Percentiles rank a stretch among this genome's conserved stretches.
Conservation (phyloP, 2,888 invertebrate genomes). For the Busseola fusca region DNA sequence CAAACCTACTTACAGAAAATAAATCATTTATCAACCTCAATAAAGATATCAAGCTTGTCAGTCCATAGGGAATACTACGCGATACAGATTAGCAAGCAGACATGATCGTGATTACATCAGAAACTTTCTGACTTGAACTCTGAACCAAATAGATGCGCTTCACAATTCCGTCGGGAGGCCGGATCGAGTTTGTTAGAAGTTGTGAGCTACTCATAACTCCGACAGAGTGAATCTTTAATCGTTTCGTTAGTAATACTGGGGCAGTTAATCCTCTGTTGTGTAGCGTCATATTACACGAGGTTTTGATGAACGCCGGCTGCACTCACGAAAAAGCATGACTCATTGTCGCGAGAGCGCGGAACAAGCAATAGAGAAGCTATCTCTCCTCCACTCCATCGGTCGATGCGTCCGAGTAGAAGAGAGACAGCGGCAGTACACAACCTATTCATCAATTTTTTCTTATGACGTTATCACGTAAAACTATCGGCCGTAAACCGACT, state of each 20-base stretch:
- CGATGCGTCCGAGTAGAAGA: no score
- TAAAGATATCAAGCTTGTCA: constrained; percentile 1
- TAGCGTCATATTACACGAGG: neutral
- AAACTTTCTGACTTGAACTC: constrained; percentile 33
- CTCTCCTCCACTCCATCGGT: no score
- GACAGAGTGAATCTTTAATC: constrained; percentile 32
- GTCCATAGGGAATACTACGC: constrained; percentile 18
- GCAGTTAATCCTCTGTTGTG: constrained; percentile 10
- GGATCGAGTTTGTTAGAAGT: constrained; percentile 28
- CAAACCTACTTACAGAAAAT: no score
- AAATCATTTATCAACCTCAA: no score
- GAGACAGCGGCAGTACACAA: no score
- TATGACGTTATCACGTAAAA: no score
- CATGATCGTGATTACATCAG: constrained; percentile 21
- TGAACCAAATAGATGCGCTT: constrained; percentile 17
- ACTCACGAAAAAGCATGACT: no score
- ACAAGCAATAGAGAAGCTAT: no score
- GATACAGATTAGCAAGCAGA: constrained; percentile 33
- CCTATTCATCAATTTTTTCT: no score
- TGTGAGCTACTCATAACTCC: neutral
- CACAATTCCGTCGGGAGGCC: constrained; percentile 36
- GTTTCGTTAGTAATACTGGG: constrained; percentile 21
- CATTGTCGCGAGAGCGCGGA: no score
- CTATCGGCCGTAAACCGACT: no score
- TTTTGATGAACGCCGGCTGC: no score